Conservation (phyloP, 2,797 vertebrate species). For the Myiothlypis coronata region DNA sequence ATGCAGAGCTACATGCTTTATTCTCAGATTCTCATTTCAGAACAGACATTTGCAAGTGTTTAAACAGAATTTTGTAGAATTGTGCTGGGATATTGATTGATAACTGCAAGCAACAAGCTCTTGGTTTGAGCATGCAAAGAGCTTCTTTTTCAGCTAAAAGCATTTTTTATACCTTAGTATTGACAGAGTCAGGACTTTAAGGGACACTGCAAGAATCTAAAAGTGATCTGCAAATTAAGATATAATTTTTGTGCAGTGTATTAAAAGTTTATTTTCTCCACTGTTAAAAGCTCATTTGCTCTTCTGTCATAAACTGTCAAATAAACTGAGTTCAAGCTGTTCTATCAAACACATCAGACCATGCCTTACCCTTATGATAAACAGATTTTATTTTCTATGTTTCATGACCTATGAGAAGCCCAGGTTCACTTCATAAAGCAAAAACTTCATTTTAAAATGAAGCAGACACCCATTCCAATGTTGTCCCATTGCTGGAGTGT, state of each 20-base stretch:
- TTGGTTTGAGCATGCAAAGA: not conserved
- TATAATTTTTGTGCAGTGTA: not conserved
- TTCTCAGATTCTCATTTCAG: not conserved
- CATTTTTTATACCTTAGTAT: not conserved
- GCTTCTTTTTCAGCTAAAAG: not conserved
- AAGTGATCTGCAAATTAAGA: not conserved
- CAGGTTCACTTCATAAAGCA: not conserved
- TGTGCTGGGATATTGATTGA: not conserved
- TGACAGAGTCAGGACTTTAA: not conserved
- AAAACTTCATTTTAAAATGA: not conserved
- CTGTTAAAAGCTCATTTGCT: not conserved
- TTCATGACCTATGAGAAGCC: not conserved
- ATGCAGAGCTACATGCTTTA: rapidly evolving
- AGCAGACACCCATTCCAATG: not conserved
- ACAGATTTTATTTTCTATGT: not conserved
- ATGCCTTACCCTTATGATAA: not conserved
- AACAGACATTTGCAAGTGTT: not conserved
- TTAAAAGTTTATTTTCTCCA: not conserved
- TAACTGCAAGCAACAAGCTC: not conserved
- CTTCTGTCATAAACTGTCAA: not conserved
- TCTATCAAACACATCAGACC: not conserved
- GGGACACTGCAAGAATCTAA: not conserved
- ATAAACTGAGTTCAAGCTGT: not conserved
- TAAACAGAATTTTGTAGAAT: not conserved
- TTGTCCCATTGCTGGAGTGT: rapidly evolving